Evolutionary conservation across 2,888 invertebrate genomes (phyloP).

Genomic region (Steromphala cineraria): DNA sequence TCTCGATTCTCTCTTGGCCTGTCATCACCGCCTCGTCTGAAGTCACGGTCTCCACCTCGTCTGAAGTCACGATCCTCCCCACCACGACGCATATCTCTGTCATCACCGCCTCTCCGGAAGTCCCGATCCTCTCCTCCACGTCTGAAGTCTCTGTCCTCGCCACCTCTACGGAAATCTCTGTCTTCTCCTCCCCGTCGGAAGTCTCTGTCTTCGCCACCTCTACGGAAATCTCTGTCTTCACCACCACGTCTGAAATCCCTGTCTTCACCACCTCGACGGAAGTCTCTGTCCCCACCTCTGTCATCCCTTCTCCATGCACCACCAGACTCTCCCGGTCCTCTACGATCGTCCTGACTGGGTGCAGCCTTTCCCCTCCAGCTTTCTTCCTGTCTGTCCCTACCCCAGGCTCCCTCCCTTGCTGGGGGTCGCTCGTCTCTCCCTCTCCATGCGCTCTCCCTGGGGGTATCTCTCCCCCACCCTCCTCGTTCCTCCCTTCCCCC

Average conservation of each 20-base stretch:
- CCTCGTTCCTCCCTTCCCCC: constrained; percentile 27
- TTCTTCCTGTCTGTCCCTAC: background rate
- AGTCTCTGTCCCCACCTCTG: constrained; percentile 23
- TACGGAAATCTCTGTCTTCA: constrained; percentile 25
- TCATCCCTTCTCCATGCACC: constrained; percentile 21
- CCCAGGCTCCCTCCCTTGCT: background rate
- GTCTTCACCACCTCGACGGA: constrained; percentile 23
- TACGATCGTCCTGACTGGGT: constrained; percentile 31
- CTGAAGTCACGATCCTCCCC: constrained; percentile 21
- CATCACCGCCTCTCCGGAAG: constrained; percentile 13
- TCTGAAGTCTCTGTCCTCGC: constrained; percentile 24
- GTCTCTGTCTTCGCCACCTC: constrained; percentile 33
- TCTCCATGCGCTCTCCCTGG: constrained; percentile 6
- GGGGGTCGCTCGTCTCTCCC: constrained; percentile 28
- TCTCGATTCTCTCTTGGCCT: constrained; percentile 36
- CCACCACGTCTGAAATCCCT: constrained; percentile 22
- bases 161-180: constrained; percentile 21
- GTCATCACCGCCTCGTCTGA: constrained; percentile 36
- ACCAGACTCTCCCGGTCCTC: constrained; percentile 13
- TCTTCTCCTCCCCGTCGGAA: constrained; percentile 17
- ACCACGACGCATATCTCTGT: constrained; percentile 18
- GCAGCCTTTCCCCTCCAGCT: constrained; percentile 1
- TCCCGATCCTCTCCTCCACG: constrained; percentile 33
- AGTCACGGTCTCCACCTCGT: constrained; percentile 17
- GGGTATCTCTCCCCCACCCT: constrained; percentile 21